Evolutionary conservation across 1,140 invertebrate species (phyloP).

Genomic region (Drosophila oshimai): DNA sequence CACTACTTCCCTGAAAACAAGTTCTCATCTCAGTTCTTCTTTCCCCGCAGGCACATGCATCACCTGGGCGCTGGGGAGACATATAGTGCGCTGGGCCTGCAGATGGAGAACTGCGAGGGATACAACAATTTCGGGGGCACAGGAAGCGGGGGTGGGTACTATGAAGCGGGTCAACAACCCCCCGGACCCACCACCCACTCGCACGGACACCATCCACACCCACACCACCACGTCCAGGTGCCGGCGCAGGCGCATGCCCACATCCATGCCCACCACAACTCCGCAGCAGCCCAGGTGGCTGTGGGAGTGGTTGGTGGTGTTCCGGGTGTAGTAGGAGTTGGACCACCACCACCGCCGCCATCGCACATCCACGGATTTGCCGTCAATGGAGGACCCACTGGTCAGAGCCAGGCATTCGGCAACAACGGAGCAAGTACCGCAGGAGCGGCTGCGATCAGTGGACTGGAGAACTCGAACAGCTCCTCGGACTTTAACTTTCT

Average conservation of each 20-base stretch:
- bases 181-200: constrained; percentile 43
- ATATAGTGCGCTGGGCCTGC: constrained; percentile 74
- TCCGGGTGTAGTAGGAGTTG: constrained; percentile 39
- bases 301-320: constrained; percentile 19
- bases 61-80: constrained; percentile 68
- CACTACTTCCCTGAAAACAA: neutral
- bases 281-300: constrained; percentile 28
- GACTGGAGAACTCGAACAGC: constrained; percentile 91
- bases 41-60: constrained; percentile 55
- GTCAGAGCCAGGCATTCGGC: constrained; percentile 54
- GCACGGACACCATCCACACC: constrained; percentile 33
- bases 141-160: constrained; percentile 36
- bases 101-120: constrained; percentile 81
- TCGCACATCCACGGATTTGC: constrained; percentile 55
- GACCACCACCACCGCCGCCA: constrained; percentile 34
- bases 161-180: constrained; percentile 59
- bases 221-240: constrained; percentile 32
- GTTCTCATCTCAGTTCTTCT: neutral
- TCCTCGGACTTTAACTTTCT: constrained; percentile 96
- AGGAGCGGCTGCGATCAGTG: constrained; percentile 57
- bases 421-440: constrained; percentile 24
- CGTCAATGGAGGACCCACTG: constrained; percentile 47
- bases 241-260: constrained; percentile 83
- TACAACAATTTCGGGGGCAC: constrained; percentile 65
- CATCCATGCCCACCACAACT: constrained; percentile 83